Evolutionary conservation across 1,140 invertebrate genomes (phyloP).

Genomic region (Bombyx mandarina): DNA sequence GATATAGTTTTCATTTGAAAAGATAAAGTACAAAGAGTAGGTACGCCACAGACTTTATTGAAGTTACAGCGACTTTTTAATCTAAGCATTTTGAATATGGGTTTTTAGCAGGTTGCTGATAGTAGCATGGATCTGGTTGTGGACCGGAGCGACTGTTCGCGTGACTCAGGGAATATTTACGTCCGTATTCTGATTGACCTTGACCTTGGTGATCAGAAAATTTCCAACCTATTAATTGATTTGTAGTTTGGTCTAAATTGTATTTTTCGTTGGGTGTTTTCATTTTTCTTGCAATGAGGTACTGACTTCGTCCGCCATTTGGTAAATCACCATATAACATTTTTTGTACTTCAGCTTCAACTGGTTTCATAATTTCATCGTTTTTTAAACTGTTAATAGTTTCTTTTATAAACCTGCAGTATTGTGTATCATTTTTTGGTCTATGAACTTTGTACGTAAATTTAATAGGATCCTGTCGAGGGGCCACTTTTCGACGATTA

Average conservation of each 20-base stretch:
- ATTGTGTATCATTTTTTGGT: neutral
- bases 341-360: conserved; percentile 10
- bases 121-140: conserved; percentile 17
- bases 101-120: conserved; percentile 3
- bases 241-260: conserved; percentile 17
- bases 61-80: neutral
- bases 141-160: conserved; percentile 10
- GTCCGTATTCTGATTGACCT: conserved; percentile 5
- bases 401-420: neutral
- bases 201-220: conserved; percentile 4
- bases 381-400: neutral
- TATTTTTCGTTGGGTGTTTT: conserved; percentile 13
- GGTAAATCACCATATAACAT: conserved; percentile 9
- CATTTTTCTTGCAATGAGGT: conserved; percentile 11
- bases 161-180: conserved; percentile 4
- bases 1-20: too few relatives aligned
- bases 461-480: conserved; percentile 5
- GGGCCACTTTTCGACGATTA: conserved; percentile 11
- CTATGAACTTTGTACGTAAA: neutral
- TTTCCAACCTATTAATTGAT: conserved; percentile 15
- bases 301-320: conserved; percentile 14
- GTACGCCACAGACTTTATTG: too few relatives aligned
- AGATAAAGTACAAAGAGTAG: too few relatives aligned
- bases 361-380: conserved; percentile 12
- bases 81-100: conserved; percentile 8